Percentiles rank a stretch among this genome's conserved stretches.
Evolutionary conservation across 2,797 vertebrate species (phyloP).

Genomic region (Coracias cyanogaster): DNA sequence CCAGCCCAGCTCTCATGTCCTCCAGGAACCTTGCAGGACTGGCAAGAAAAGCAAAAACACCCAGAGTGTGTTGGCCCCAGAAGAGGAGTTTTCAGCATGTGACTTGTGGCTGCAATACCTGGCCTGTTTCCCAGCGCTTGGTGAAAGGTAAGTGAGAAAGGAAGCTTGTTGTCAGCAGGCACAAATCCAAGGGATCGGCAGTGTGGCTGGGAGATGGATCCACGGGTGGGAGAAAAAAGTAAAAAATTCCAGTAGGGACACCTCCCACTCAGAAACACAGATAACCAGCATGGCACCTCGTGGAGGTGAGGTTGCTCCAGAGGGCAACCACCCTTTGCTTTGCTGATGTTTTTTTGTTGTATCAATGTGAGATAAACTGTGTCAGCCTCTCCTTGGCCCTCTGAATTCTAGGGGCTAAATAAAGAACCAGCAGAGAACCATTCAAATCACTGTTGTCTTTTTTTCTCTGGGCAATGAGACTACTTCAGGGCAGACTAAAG

Average conservation of each 20-base stretch:
- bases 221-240: neutral
- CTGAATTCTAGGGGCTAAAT: neutral
- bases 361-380: neutral
- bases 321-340: neutral
- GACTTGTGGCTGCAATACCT: neutral
- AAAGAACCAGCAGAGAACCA: neutral
- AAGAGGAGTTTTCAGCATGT: neutral
- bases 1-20: neutral
- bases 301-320: neutral
- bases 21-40: neutral
- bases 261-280: neutral
- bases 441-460: neutral
- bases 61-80: fast-evolving
- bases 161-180: neutral
- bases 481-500: neutral
- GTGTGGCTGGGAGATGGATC: neutral
- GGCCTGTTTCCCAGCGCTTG: neutral
- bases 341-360: neutral
- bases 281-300: fast-evolving
- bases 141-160: constrained; percentile 20
- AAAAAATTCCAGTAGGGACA: neutral
- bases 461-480: neutral
- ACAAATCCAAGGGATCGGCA: neutral
- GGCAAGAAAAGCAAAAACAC: neutral
- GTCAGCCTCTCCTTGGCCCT: neutral